Evolutionary conservation across 2,888 invertebrate species (phyloP).

Genomic region (Apotomis turbidana): DNA sequence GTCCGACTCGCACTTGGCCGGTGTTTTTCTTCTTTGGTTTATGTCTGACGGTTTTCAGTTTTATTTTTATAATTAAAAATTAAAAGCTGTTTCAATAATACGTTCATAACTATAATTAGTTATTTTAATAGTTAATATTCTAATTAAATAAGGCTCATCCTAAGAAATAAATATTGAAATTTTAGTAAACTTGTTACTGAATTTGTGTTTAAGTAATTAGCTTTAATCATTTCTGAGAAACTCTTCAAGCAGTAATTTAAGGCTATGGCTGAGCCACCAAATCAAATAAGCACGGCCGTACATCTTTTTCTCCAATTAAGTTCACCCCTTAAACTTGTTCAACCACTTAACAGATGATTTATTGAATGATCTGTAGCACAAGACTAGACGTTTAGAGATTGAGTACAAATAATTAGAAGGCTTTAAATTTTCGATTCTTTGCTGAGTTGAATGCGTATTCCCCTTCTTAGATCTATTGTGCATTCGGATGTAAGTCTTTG

Average conservation of each 20-base stretch:
- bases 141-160: too few relatives aligned
- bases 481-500: conserved; percentile 62
- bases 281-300: conserved; percentile 2
- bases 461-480: conserved; percentile 53
- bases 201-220: neutral
- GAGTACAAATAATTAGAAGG: conserved; percentile 6
- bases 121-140: too few relatives aligned
- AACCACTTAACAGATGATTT: conserved; percentile 5
- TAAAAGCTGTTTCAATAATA: too few relatives aligned
- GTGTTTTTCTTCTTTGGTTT: too few relatives aligned
- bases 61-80: too few relatives aligned
- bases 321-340: conserved; percentile 21
- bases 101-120: too few relatives aligned
- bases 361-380: neutral
- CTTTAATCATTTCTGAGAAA: conserved; percentile 10
- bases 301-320: conserved; percentile 10
- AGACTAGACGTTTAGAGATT: neutral
- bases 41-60: too few relatives aligned
- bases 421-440: conserved; percentile 15
- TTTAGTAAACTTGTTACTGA: too few relatives aligned
- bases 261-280: neutral
- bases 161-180: too few relatives aligned
- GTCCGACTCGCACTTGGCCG: too few relatives aligned
- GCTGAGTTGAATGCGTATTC: conserved; percentile 24
- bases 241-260: conserved; percentile 12